These are phyloP conservation scores for Beroe ovata DNA, from an alignment of 37 sponge, comb jelly and placozoan genomes.

Conservation along the genomic window DNA sequence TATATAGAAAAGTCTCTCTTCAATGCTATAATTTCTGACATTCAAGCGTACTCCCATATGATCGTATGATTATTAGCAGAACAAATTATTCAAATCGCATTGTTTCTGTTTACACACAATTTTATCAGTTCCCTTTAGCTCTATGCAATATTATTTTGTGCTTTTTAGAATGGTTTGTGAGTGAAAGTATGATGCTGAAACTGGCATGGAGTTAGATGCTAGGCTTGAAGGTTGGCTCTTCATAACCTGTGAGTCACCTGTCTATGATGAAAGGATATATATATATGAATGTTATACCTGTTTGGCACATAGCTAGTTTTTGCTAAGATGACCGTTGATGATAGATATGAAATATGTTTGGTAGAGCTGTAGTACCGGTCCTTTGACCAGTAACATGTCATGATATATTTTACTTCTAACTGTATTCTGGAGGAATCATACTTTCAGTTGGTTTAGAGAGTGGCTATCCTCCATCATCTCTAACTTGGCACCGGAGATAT, in stretches of 20 bases:
- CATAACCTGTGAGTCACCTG: background rate
- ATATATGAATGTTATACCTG: background rate
- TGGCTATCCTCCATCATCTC: conserved; percentile 30
- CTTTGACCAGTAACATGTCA: too few species aligned
- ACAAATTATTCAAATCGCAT: too few species aligned
- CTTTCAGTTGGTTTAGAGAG: conserved; percentile 45
- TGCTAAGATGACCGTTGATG: too few species aligned
- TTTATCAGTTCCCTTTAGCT: too few species aligned
- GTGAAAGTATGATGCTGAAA: background rate
- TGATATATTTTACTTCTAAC: background rate
- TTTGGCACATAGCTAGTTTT: background rate
- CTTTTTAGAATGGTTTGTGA: background rate
- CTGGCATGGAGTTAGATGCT: conserved; percentile 48
- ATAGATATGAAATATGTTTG: too few species aligned
- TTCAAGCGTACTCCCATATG: too few species aligned
- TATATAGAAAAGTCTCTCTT: too few species aligned
- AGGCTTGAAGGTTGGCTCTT: conserved; percentile 53
- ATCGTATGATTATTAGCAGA: too few species aligned
- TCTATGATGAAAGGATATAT: background rate
- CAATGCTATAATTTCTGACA: too few species aligned
- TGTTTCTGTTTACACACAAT: too few species aligned
- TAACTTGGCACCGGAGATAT: conserved; percentile 26
- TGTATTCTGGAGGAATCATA: background rate
- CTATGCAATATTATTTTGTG: too few species aligned
- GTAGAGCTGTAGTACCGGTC: too few species aligned